Percentiles rank a stretch among this genome's conserved stretches.
Conservation (phyloP, 2,113 vertebrate species). For the Stictonetta naevosa region DNA sequence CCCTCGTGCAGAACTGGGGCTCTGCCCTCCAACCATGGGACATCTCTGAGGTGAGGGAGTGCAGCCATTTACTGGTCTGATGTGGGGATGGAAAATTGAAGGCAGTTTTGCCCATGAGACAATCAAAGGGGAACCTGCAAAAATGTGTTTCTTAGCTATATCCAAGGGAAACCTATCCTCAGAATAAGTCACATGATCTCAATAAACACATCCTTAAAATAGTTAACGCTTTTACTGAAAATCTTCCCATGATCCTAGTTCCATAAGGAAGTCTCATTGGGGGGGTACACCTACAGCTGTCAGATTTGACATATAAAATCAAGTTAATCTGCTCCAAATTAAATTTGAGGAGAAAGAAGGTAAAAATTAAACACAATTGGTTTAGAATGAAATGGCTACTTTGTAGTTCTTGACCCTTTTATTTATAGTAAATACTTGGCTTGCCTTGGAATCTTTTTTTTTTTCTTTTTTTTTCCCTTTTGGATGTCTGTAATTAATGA, state of each 20-base stretch:
- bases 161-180: neutral
- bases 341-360: slow-evolving; percentile 53
- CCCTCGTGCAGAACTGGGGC: neutral
- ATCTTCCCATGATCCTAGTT: neutral
- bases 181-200: neutral
- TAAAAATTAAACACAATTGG: slow-evolving; percentile 52
- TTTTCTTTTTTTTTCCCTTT: slow-evolving; percentile 75
- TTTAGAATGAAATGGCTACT: slow-evolving; percentile 67
- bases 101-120: neutral
- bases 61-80: neutral
- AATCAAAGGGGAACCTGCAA: neutral
- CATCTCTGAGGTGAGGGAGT: neutral
- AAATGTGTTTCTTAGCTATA: neutral
- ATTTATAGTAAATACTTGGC: slow-evolving; percentile 76
- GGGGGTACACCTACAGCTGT: neutral
- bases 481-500: slow-evolving; percentile 82
- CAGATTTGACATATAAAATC: slow-evolving; percentile 62
- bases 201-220: slow-evolving; percentile 24
- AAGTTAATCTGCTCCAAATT: slow-evolving; percentile 65
- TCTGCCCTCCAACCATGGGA: neutral
- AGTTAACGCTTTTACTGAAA: neutral
- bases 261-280: neutral
- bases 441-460: slow-evolving; percentile 69
- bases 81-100: rapidly evolving
- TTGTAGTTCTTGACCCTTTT: slow-evolving; percentile 69